Conservation (phyloP, 2,888 invertebrate genomes). For the Leptinotarsa rubiginosa region DNA sequence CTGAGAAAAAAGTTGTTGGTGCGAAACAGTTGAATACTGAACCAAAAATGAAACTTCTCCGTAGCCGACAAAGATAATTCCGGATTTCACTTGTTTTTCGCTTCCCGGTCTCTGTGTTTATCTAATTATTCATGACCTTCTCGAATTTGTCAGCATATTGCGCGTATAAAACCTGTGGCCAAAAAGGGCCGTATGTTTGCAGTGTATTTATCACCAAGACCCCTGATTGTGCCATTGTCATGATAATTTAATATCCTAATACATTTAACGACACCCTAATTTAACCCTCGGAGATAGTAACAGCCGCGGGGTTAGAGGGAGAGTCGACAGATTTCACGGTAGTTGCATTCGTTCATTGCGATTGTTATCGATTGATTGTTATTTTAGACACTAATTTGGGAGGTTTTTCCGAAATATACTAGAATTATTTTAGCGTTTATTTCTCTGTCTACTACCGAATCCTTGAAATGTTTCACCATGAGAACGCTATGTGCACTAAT, state of each 20-base stretch:
- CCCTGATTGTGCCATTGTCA: constrained; percentile 67
- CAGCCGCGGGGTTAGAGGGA: constrained; percentile 41
- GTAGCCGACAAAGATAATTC: background rate
- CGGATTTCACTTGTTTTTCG: constrained; percentile 30
- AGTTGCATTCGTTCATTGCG: constrained; percentile 30
- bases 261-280: constrained; percentile 68
- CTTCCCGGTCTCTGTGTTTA: constrained; percentile 51
- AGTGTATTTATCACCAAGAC: constrained; percentile 66
- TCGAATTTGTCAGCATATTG: constrained; percentile 66
- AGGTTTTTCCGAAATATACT: too few species aligned
- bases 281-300: constrained; percentile 57
- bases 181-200: constrained; percentile 67
- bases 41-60: background rate
- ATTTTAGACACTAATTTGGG: too few species aligned
- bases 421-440: too few species aligned
- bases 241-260: constrained; percentile 69
- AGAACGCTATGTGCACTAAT: too few species aligned
- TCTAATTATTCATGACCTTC: constrained; percentile 63
- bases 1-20: too few species aligned
- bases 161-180: constrained; percentile 67
- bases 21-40: too few species aligned
- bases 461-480: too few species aligned
- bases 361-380: constrained; percentile 24
- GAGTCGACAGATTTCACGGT: constrained; percentile 41
- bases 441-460: too few species aligned